These are phyloP conservation scores for Pseudolaguvia tuberculata DNA, from an alignment of 2,113 vertebrate genomes.

Conservation along the genomic window DNA sequence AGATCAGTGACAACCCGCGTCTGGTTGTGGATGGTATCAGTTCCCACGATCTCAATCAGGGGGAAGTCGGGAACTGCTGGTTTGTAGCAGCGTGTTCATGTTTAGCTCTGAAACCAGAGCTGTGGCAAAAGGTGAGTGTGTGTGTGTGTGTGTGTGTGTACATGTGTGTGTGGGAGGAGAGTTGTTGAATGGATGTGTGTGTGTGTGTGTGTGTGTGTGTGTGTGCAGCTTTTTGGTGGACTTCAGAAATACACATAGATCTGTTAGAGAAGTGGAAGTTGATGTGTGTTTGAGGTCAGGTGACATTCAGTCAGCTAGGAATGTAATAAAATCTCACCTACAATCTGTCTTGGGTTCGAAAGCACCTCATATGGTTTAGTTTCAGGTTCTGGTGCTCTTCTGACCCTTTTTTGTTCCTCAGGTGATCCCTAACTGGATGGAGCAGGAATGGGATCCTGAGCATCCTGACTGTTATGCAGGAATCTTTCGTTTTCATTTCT, in stretches of 20 bases:
- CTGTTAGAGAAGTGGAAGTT: no score
- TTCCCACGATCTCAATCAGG: constrained; percentile 65
- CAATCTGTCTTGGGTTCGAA: no score
- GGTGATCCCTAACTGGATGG: constrained; percentile 80
- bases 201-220: no score
- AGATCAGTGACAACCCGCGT: constrained; percentile 55
- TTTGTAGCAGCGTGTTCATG: constrained; percentile 67
- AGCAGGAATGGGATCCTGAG: constrained; percentile 85
- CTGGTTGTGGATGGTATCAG: constrained; percentile 67
- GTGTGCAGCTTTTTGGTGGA: neutral
- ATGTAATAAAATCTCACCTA: no score
- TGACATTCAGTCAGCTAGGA: no score
- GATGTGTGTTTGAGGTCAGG: no score
- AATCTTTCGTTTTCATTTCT: constrained; percentile 92
- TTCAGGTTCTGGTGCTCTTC: neutral
- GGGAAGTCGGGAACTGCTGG: constrained; percentile 69
- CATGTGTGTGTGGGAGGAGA: no score
- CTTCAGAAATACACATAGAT: no score
- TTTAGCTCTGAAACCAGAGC: constrained; percentile 57
- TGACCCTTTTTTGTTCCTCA: constrained; percentile 43
- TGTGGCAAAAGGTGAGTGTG: constrained; percentile 64
- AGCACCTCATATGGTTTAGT: neutral
- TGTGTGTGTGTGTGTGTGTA: no score
- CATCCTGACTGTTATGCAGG: constrained; percentile 78
- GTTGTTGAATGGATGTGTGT: no score